Conservation (phyloP, 2,797 vertebrate species). For the Nasua narica region DNA sequence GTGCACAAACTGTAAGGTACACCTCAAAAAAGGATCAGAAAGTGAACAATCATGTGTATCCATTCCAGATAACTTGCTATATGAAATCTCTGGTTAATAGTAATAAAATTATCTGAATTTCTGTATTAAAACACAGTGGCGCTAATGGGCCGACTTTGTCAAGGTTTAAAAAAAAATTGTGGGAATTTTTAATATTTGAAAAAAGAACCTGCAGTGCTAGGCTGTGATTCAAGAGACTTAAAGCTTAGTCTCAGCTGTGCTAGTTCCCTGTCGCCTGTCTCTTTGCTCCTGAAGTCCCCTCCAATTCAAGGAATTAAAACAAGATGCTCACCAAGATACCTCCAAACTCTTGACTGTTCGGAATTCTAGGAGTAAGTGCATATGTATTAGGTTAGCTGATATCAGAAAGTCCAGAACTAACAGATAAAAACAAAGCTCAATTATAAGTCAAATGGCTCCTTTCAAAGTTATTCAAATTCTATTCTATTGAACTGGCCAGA, state of each 20-base stretch:
- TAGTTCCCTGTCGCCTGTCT: not conserved
- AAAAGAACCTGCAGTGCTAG: not conserved
- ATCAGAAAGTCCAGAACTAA: not conserved
- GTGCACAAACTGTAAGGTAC: not conserved
- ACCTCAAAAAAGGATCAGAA: not conserved
- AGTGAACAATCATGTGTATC: not conserved
- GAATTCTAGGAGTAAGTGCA: not conserved
- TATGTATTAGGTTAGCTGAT: not conserved
- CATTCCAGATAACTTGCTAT: not conserved
- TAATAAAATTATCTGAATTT: not conserved
- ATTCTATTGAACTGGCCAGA: not conserved
- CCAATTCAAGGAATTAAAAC: not conserved
- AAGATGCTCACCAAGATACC: not conserved
- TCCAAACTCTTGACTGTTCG: not conserved
- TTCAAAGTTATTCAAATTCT: constrained; percentile 18
- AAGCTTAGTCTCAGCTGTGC: not conserved
- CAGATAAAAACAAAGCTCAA: not conserved
- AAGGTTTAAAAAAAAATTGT: not conserved
- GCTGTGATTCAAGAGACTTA: not conserved
- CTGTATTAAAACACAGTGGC: constrained; percentile 41
- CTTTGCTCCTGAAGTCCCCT: not conserved
- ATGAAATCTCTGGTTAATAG: not conserved
- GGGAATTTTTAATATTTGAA: not conserved
- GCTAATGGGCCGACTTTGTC: constrained; percentile 27
- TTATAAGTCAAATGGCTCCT: not conserved